A percentile compares a stretch with the other conserved stretches of the same genome.
Evolutionary conservation across 2,797 vertebrate genomes (phyloP).

Genomic region (Lacerta viridis): DNA sequence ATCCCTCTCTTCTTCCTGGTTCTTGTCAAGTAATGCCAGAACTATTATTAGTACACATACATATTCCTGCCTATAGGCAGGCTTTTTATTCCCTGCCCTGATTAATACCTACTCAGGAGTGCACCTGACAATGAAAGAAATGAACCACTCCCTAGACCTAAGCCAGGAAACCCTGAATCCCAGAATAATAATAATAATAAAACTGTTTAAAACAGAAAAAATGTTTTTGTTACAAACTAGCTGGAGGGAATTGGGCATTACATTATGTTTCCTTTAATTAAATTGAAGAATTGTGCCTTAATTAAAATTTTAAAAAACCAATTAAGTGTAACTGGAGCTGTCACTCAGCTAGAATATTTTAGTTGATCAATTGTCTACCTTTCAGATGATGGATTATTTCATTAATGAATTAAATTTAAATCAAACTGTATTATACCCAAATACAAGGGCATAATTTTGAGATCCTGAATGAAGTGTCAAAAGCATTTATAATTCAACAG

Average conservation of each 20-base stretch:
- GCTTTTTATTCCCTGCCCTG: not conserved
- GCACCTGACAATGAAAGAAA: not conserved
- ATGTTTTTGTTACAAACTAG: not conserved
- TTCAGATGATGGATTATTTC: not conserved
- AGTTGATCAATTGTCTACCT: not conserved
- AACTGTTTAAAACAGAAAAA: not conserved
- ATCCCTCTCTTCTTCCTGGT: not conserved
- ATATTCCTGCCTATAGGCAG: not conserved
- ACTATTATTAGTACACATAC: not conserved
- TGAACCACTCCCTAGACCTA: not conserved
- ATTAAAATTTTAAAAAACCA: not conserved
- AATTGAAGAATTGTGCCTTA: not conserved
- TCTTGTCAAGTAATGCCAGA: not conserved
- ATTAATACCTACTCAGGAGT: not conserved
- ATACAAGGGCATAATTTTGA: not conserved
- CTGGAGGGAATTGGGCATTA: not conserved
- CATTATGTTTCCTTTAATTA: not conserved
- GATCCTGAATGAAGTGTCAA: not conserved
- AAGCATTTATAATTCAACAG: not conserved
- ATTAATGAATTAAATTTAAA: not conserved
- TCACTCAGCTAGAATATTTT: not conserved
- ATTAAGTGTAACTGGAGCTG: not conserved
- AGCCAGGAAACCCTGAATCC: not conserved
- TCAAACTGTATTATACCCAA: not conserved
- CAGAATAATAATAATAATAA: not conserved